Percentiles rank a stretch among this genome's conserved stretches.
phyloP scores from a whole-genome alignment of 2,888 invertebrate species.

The Macrophya alboannulata region DNA sequence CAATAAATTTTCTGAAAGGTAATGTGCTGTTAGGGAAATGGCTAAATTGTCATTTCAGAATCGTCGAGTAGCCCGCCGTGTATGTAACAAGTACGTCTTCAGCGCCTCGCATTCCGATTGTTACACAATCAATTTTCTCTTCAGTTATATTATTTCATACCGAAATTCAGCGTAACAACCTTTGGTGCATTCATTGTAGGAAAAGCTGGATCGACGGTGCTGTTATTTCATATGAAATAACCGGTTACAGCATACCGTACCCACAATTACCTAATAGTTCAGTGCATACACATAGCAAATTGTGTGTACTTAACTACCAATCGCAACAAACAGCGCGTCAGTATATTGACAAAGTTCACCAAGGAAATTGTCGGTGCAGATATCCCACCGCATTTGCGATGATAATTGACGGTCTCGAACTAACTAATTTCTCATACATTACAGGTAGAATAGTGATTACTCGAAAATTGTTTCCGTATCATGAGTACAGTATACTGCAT shows the following conservation, averaged over 20 bases:
- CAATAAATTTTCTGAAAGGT: neutral
- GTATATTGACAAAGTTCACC: conserved; percentile 8
- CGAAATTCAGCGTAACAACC: neutral
- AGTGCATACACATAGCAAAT: neutral
- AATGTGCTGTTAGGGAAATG: neutral
- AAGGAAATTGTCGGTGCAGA: conserved; percentile 19
- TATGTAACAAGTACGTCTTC: conserved; percentile 1
- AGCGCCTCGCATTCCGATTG: conserved; percentile 18
- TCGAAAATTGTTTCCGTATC: neutral
- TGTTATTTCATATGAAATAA: conserved; percentile 32
- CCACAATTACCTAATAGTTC: conserved; percentile 26
- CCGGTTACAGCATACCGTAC: neutral
- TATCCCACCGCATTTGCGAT: neutral
- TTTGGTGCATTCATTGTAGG: neutral
- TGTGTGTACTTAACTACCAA: neutral
- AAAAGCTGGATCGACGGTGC: conserved; percentile 11
- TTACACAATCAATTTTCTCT: conserved; percentile 46
- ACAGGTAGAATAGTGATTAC: neutral
- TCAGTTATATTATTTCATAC: conserved; percentile 36
- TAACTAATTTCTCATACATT: conserved; percentile 1
- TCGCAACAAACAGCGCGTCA: neutral
- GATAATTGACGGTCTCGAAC: neutral
- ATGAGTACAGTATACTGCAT: neutral
- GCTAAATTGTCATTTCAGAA: neutral
- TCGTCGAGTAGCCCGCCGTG: neutral